A percentile compares a stretch with the other conserved stretches of the same genome.
These are phyloP conservation scores for Sebastes ruberrimus DNA, from an alignment of 2,797 vertebrate species.

Conservation along the genomic window DNA sequence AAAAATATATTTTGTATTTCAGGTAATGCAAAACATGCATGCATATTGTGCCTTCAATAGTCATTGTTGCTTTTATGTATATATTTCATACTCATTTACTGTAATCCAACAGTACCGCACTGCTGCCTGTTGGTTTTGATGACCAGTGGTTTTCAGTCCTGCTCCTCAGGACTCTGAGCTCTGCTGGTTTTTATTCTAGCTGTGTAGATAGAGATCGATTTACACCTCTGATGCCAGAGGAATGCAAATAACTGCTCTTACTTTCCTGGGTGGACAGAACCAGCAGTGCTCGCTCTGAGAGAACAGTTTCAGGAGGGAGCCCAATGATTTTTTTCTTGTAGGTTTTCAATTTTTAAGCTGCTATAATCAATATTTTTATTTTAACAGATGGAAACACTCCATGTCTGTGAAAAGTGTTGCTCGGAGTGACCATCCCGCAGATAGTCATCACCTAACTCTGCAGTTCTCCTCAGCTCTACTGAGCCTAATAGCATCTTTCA, in stretches of 20 bases:
- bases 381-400: not conserved
- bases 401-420: not conserved
- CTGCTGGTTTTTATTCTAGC: slow-evolving; percentile 23
- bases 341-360: not conserved
- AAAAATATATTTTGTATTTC: not conserved
- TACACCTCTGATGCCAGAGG: slow-evolving; percentile 1
- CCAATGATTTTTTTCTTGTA: not conserved
- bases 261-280: slow-evolving; percentile 1
- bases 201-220: slow-evolving; percentile 21
- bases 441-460: not conserved
- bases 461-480: not conserved
- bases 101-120: not conserved
- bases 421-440: not conserved
- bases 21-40: not conserved
- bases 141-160: not conserved
- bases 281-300: not conserved
- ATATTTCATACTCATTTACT: not conserved
- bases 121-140: not conserved
- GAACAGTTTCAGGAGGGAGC: not conserved
- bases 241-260: slow-evolving; percentile 21
- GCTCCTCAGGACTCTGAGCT: not conserved
- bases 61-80: not conserved
- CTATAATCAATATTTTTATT: not conserved
- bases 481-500: not conserved
- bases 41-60: not conserved